Base-by-base conservation (phyloP, 2,113 vertebrate genomes). In the Dendrocopos noguchii region DNA sequence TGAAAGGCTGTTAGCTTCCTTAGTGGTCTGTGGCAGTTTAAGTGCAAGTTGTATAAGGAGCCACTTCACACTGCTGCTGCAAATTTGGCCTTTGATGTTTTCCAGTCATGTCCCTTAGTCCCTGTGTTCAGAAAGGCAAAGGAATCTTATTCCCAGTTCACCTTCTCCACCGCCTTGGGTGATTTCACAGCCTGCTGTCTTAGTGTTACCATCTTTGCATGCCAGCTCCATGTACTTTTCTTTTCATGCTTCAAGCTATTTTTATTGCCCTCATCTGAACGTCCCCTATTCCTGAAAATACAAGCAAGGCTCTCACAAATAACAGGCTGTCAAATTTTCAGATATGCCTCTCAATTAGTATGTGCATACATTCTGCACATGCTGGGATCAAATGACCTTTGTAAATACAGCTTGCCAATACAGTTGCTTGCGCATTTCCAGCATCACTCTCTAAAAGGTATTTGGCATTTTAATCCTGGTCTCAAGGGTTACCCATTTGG, bases 341-440 rank as follows among this genome's bases (percentile, higher is more conserved):
- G 56, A 92, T 88, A 44, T 65, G 76, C 53, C 79, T 92, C 87
- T 84, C 76, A 90, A 84, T 95, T 84, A 93, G 72, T 60, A 80
- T 78, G 83, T 86, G 80, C 91, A 88, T 91, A 86, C 68, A 86
- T 88, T 95, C 85, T 75, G 57, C 90, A 84, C 84, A 70, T 61
- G 61, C 86, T 93, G 74, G 82, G 44, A 95, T 86, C 90, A 21
- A 76, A 87, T 19, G 79, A 80, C 92, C 93, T 86, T 76, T 86
- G 79, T 57, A 90, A 82, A 68, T 16, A 53, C 6, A 0, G 82
- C 63, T 63, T 95, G 93, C 88, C 93, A 94, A 80, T 73, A 61
- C 68, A 74, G 88, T 77, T 47, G 53, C 78, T 81, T 61, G 68
- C 1, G 2, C 46, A 42, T 81, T 71, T 74, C 75, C 81, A 90